Conservation (phyloP, 2,888 invertebrate species). For the Philaethria dido region DNA sequence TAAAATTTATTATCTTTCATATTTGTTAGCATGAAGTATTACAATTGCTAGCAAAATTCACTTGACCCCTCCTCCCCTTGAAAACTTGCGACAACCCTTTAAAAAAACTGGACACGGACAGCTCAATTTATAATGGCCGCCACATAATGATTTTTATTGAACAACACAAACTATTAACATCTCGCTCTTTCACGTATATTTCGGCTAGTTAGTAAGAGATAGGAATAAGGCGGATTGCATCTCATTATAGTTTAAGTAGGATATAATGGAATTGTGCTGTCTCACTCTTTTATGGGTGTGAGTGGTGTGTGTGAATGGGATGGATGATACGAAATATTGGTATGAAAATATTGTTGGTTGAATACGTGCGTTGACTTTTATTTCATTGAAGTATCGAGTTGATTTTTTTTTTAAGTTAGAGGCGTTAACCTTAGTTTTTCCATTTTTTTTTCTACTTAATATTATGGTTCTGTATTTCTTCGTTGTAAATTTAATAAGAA, state of each 20-base stretch:
- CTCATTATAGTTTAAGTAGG: conserved; percentile 63
- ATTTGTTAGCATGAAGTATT: conserved; percentile 60
- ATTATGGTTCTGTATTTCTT: conserved; percentile 10
- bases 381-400: conserved; percentile 41
- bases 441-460: background rate
- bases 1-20: conserved; percentile 63
- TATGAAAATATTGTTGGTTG: conserved; percentile 54
- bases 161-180: conserved; percentile 43
- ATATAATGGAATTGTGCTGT: conserved; percentile 49
- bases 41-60: conserved; percentile 48
- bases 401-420: conserved; percentile 34
- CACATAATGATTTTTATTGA: conserved; percentile 34
- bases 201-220: conserved; percentile 49
- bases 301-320: conserved; percentile 47
- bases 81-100: conserved; percentile 40
- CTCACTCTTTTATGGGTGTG: conserved; percentile 51
- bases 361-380: conserved; percentile 38
- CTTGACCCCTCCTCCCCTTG: conserved; percentile 49
- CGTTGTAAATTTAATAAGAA: conserved; percentile 4
- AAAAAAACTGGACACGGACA: conserved; percentile 43
- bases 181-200: conserved; percentile 47
- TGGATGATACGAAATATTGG: conserved; percentile 53
- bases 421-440: conserved; percentile 28
- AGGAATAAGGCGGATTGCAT: conserved; percentile 65
- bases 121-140: conserved; percentile 47